Base-by-base conservation (phyloP, 2,113 vertebrate species). In the Junco hyemalis region DNA sequence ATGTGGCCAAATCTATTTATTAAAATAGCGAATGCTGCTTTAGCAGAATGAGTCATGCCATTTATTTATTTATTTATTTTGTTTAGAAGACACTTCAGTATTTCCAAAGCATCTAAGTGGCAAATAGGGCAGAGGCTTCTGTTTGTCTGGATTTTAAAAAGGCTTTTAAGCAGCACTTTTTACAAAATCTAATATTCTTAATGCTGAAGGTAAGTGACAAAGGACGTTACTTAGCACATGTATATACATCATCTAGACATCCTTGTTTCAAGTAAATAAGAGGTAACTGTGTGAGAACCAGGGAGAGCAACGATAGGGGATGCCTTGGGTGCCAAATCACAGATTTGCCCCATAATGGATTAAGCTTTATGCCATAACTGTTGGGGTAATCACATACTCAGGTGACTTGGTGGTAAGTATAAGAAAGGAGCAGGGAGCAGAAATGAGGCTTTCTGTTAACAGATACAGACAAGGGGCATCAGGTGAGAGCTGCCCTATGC, bases 1-100 rank as follows among this genome's bases (percentile, higher is more conserved):
- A 96, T 94, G 95, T 94, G 65, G 81, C 92, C 60, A 96, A 96
- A 98, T 98, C 97, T 98, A 93, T 98, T 98, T 98, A 97, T 96
- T 95, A 91, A 91, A 97, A 92, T 36, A 80, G 79, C 9, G 24
- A 94, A 96, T 95, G 86, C 90, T 98, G 89, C 94, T 91, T 91
- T 89, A 97, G 97, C 95, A 97, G 98, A 94, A 91, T 98, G 97
- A 98, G 96, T 98, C 90, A 86, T 91, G 72, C 69, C 44, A 66
- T 79, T 69, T 81, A 64, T 90, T 85, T 92, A 69, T 84, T 57
- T 56, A 47, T 92, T 85, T 93, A 71, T 82, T 91, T 95, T 60
- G 45, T 88, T 92, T 94, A 90, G 91, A 86, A 90, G 88, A 83
- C 81, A 44, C 74, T 94, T 76, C 50, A 77, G 40, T 72, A 47